Conservation (phyloP, 64 coral and sea anemone species). For the Orbicella faveolata region DNA sequence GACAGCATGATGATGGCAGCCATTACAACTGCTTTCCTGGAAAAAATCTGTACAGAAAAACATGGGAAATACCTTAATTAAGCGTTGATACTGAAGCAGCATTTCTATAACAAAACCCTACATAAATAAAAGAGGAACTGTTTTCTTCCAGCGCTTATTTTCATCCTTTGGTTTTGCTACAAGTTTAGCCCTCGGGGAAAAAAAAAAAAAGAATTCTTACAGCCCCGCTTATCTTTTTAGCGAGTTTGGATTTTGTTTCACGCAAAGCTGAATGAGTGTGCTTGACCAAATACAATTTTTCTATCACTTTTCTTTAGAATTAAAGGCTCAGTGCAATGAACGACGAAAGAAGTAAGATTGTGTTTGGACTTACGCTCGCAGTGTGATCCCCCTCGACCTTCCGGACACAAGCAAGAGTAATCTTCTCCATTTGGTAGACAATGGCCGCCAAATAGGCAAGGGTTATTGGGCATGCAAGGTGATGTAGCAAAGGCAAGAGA, state of each 20-base stretch:
- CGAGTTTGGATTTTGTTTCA: too few relatives aligned
- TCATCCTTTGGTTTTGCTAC: too few relatives aligned
- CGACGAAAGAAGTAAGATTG: background rate
- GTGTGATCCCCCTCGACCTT: constrained; percentile 22
- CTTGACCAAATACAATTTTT: too few relatives aligned
- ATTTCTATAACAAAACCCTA: too few relatives aligned
- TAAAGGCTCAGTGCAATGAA: background rate
- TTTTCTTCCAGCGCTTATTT: too few relatives aligned
- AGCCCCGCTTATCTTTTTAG: too few relatives aligned
- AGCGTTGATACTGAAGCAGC: background rate
- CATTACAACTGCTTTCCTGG: constrained; percentile 41
- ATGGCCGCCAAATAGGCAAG: constrained; percentile 49
- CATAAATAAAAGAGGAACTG: too few relatives aligned
- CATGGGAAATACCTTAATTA: background rate
- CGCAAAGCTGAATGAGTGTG: too few relatives aligned
- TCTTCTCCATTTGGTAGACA: constrained; percentile 28
- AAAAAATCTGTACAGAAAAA: background rate
- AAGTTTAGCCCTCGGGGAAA: too few relatives aligned
- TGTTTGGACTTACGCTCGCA: constrained; percentile 42
- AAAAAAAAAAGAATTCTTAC: too few relatives aligned
- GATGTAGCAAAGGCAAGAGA: background rate
- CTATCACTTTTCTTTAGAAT: too few relatives aligned
- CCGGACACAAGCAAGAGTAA: constrained; percentile 44
- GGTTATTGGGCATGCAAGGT: constrained; percentile 40
- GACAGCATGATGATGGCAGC: constrained; percentile 61